Conservation (phyloP, 2,113 vertebrate species). For the Sigmodon hispidus region DNA sequence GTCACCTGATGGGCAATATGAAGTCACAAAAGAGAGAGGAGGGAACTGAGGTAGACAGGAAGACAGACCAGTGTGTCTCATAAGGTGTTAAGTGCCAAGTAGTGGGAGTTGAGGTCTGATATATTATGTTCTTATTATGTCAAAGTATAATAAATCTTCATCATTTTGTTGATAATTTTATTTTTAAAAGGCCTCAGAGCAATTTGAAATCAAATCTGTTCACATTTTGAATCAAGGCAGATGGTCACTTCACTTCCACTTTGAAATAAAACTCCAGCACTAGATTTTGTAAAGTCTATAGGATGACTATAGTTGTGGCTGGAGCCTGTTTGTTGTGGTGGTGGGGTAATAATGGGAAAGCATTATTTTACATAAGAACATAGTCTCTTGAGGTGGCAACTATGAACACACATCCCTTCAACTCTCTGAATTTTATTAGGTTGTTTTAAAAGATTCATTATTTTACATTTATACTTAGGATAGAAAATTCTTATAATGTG, state of each 20-base stretch:
- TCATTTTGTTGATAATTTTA: constrained; percentile 49
- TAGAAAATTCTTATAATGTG: not conserved
- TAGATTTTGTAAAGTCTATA: not conserved
- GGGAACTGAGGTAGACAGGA: not conserved
- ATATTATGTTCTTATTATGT: not conserved
- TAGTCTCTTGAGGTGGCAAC: not conserved
- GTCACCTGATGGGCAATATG: not conserved
- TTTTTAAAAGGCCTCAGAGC: constrained; percentile 15
- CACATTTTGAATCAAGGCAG: constrained; percentile 31
- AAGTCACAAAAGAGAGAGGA: not conserved
- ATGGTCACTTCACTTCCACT: constrained; percentile 46
- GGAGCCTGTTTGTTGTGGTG: too few relatives aligned
- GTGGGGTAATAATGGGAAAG: too few relatives aligned
- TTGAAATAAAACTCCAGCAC: constrained; percentile 2
- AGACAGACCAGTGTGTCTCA: not conserved
- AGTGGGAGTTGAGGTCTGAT: not conserved
- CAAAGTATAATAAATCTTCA: not conserved
- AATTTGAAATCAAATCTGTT: constrained; percentile 42
- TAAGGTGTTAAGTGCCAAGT: too few relatives aligned
- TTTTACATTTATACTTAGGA: not conserved
- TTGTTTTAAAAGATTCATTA: constrained; percentile 36
- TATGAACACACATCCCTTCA: not conserved
- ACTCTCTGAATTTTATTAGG: not conserved
- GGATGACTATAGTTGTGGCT: not conserved
- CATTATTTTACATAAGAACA: not conserved